A percentile compares a stretch with the other conserved stretches of the same genome.
These are phyloP conservation scores for Hydrotaea diabolus DNA, from an alignment of 2,888 invertebrate species.

Conservation along the genomic window DNA sequence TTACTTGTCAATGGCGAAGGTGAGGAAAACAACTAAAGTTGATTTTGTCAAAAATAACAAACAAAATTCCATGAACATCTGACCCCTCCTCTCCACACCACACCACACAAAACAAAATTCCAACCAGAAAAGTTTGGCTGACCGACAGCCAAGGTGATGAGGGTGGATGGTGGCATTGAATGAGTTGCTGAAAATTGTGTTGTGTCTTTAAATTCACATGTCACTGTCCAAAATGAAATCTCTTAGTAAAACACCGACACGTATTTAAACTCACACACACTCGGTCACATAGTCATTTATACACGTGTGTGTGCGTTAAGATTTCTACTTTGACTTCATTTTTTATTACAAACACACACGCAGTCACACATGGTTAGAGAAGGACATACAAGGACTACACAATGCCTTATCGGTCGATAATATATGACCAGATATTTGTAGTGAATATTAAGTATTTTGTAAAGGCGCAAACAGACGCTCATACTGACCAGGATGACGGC, in stretches of 20 bases:
- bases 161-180: neutral
- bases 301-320: constrained; percentile 14
- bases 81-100: too few species aligned
- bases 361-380: constrained; percentile 6
- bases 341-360: constrained; percentile 35
- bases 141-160: neutral
- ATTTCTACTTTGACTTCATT: constrained; percentile 47
- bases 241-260: constrained; percentile 58
- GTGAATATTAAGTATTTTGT: constrained; percentile 58
- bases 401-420: constrained; percentile 59
- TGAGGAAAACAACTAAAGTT: neutral
- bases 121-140: too few species aligned
- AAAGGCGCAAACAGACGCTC: constrained; percentile 23
- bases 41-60: neutral
- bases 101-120: too few species aligned
- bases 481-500: constrained; percentile 20
- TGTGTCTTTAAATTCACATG: constrained; percentile 48
- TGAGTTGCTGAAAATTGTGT: neutral
- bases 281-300: neutral
- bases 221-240: constrained; percentile 59
- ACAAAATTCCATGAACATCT: neutral
- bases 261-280: constrained; percentile 17
- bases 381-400: constrained; percentile 11
- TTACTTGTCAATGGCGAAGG: neutral
- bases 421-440: constrained; percentile 58